Evolutionary conservation across 2,888 invertebrate species (phyloP), one percentile per base, ranked within the genome.

Genomic region (Diaprepes abbreviatus): DNA sequence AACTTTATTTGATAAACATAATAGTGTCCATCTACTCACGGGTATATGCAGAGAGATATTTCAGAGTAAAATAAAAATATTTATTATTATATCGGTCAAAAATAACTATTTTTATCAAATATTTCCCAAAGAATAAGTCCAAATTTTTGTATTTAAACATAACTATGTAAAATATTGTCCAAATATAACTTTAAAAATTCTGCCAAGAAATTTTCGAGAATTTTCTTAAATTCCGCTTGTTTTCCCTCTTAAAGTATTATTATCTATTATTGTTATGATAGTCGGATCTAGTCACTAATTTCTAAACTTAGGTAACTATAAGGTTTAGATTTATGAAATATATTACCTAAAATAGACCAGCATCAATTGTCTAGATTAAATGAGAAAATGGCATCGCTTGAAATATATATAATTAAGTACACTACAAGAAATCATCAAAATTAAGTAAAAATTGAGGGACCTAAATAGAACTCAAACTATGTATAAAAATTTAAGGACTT

Each of bases 101-200:
- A 38, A 12, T 3, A 21, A 10, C 24, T 33, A 1, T 60, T 48
- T 9, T 17, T 6, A 21, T 12, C 35, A 33, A 14, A 54, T 31
- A 14, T 60, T 48, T 57, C 17, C 57, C 10, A 43, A 35, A 55
- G 38, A 64, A 67, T 59, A 40, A 54, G 60, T 67, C 67, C 67
- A 67, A 50, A 31, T 67, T 66, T 67, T 67, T 67, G 60, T 67
- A 67, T 60, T 50, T 38, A 59, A 59, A 48, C 36, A 28, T 40
- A 55, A 55, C 19, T 66, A 59, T 66, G 66, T 66, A 66, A 58
- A 59, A 67, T 67, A 67, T 28, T 60, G 67, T 67, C 67, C 67
- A 67, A 67, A 60, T 66, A 58, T 58, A 50, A 21, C 38, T 9
- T 48, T 36, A 58, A 50, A 66, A 36, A 59, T 54, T 60, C 35